Evolutionary conservation across 2,888 invertebrate genomes (phyloP).

Genomic region (Nasonovia ribisnigri): DNA sequence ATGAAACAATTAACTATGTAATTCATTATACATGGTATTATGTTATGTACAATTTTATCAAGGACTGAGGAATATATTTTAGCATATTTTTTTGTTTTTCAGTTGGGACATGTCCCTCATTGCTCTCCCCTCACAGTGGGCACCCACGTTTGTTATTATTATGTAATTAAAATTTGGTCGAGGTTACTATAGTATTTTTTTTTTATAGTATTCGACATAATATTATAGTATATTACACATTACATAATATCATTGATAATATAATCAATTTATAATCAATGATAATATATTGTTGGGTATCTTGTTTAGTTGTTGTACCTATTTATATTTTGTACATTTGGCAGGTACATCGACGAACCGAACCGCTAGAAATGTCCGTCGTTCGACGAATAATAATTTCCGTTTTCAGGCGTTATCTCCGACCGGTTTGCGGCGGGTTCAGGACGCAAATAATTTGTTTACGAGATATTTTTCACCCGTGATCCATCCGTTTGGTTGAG

Average conservation of each 20-base stretch:
- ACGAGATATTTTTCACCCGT: neutral
- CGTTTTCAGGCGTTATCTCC: neutral
- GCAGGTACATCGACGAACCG: neutral
- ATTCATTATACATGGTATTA: no score
- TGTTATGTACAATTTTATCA: neutral
- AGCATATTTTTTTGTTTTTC: neutral
- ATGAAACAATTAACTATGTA: no score
- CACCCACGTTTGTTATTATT: neutral
- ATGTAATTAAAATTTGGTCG: neutral
- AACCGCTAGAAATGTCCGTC: neutral
- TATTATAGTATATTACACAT: neutral
- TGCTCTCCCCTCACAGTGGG: neutral
- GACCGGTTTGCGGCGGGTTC: neutral
- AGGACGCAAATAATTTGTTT: neutral
- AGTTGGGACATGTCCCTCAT: neutral
- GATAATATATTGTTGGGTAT: neutral
- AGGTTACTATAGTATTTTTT: constrained; percentile 5
- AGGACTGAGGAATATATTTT: neutral
- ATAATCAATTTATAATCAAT: no score
- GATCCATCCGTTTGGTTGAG: neutral
- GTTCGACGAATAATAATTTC: neutral
- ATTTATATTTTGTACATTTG: neutral
- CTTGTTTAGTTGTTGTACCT: no score
- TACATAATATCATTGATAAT: no score
- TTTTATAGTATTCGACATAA: neutral